Conservation (phyloP, 2,888 invertebrate genomes). For the Mythimna loreyi region DNA sequence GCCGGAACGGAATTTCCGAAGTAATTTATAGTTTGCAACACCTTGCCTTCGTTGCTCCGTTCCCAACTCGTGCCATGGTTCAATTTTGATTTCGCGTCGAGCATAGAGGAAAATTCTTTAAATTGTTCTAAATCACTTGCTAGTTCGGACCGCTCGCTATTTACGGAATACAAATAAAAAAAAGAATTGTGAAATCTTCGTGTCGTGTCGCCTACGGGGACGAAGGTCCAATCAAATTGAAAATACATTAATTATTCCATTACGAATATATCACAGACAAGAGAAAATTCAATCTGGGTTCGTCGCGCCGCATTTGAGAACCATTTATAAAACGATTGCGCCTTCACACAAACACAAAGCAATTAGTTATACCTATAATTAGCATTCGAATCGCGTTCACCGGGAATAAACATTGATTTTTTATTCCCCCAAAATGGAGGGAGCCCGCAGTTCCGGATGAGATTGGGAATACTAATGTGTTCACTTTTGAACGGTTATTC, state of each 20-base stretch:
- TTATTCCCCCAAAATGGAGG: conserved; percentile 88
- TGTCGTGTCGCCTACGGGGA: conserved; percentile 15
- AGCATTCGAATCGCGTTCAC: conserved; percentile 88
- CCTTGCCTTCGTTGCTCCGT: conserved; percentile 73
- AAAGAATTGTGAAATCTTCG: conserved; percentile 14
- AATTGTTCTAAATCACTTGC: conserved; percentile 40
- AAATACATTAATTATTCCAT: conserved; percentile 69
- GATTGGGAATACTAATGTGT: conserved; percentile 89
- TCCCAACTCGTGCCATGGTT: conserved; percentile 58
- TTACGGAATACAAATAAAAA: conserved; percentile 28
- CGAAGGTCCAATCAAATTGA: conserved; percentile 60
- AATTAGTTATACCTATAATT: conserved; percentile 88
- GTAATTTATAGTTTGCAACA: conserved; percentile 87
- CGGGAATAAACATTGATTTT: conserved; percentile 90
- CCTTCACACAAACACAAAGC: conserved; percentile 84
- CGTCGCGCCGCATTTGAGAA: conserved; percentile 65
- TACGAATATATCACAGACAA: conserved; percentile 63
- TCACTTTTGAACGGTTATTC: conserved; percentile 90
- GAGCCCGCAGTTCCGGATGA: conserved; percentile 79
- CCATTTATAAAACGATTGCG: conserved; percentile 76
- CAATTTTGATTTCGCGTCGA: conserved; percentile 63
- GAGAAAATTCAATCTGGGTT: conserved; percentile 71
- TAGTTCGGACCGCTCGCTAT: conserved; percentile 7
- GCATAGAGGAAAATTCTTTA: conserved; percentile 53
- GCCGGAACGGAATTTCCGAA: conserved; percentile 82